Evolutionary conservation across 1,140 invertebrate genomes (phyloP), one percentile per base, ranked within the genome.

Genomic region (Bemisia tabaci): DNA sequence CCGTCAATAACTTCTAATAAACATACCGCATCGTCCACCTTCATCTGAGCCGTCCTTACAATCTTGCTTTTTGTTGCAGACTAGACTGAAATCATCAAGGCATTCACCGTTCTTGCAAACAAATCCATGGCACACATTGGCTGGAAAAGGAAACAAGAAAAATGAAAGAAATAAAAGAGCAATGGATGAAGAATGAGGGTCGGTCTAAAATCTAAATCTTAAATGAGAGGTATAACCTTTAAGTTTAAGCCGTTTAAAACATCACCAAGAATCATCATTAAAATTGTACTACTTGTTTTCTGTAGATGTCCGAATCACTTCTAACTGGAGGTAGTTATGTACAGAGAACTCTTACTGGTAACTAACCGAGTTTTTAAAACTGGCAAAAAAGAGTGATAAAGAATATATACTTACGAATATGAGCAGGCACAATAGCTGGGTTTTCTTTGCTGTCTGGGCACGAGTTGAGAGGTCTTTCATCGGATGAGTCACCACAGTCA

Each of bases 401-500:
- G 48, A 64, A 11, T 64, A 26, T 62, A 67, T 60, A 62, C 24
- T 26, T 65, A 68, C 70, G 72, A 62, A 22, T 60, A 33, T 27
- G 60, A 22, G 48, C 60, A 33, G 26, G 63, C 60, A 58, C 60
- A 64, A 64, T 61, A 1, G 59, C 60, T 60, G 22, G 22, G 23
- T 22, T 24, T 24, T 65, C 61, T 68, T 59, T 33, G 22, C 25
- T 27, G 48, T 21, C 21, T 62, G 21, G 5, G 2, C 21, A 26
- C 11, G 0, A 1, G 25, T 61, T 5, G 21, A 22, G 27, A 22
- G 65, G 62, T 33, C 59, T 67, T 68, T 84, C 82, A 74, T 84
- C 82, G 22, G 76, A 77, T 27, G 74, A 76, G 74, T 84, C 83
- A n/a, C 77, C 79, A 74, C 83, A 84, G 65, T 84, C 81, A 69